A percentile compares a stretch with the other conserved stretches of the same genome.
Conservation (phyloP, 2,888 invertebrate species). For the Operophtera brumata region DNA sequence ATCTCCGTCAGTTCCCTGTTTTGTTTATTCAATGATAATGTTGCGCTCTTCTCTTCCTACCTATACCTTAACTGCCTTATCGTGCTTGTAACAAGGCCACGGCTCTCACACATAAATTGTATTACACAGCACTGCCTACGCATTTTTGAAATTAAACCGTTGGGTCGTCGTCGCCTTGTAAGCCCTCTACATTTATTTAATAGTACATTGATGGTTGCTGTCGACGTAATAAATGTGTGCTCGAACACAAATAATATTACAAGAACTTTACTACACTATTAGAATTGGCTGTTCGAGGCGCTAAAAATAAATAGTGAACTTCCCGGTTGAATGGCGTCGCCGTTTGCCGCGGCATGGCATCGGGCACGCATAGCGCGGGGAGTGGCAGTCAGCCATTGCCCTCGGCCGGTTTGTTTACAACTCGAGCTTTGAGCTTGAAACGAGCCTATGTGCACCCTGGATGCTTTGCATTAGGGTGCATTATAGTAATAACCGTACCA, state of each 20-base stretch:
- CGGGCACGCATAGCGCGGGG: slow-evolving; percentile 67
- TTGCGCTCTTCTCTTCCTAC: slow-evolving; percentile 13
- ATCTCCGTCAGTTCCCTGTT: slow-evolving; percentile 33
- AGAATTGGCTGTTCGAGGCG: slow-evolving; percentile 58
- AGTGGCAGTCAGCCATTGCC: slow-evolving; percentile 76
- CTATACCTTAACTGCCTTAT: background rate
- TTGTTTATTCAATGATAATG: slow-evolving; percentile 27
- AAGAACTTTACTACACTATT: slow-evolving; percentile 23
- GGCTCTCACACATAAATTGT: background rate
- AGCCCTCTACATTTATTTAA: background rate
- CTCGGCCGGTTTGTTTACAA: slow-evolving; percentile 79
- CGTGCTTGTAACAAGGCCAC: background rate
- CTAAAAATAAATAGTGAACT: slow-evolving; percentile 79
- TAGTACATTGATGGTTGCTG: background rate
- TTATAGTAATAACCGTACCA: slow-evolving; percentile 40
- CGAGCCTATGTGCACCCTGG: slow-evolving; percentile 61
- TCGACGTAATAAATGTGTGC: background rate
- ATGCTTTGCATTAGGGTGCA: slow-evolving; percentile 55
- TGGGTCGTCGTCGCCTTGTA: background rate
- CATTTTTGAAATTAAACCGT: background rate
- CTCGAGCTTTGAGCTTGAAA: slow-evolving; percentile 47
- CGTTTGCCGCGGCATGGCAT: slow-evolving; percentile 46
- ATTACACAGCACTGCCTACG: background rate
- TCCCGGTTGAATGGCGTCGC: slow-evolving; percentile 80
- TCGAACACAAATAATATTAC: background rate